Base-by-base conservation (phyloP, 2,888 invertebrate genomes). In the Ectropis crepuscularia region DNA sequence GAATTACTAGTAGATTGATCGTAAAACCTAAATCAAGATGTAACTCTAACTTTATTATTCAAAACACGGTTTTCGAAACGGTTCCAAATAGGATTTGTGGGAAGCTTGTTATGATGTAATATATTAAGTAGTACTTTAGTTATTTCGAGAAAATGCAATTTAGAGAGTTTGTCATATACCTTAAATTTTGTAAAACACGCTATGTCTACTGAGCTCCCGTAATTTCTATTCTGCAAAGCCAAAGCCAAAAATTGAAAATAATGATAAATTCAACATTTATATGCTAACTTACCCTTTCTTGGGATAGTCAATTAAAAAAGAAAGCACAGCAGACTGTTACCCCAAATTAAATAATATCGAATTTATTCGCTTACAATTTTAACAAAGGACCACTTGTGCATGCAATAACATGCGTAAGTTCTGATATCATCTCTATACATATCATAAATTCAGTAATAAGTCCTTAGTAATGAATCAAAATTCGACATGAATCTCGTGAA, bases 371-470 rank as follows among this genome's bases (percentile, higher is more conserved):
- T 50, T 45, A 28, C n/a, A 47, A 41, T 48, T 42, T 41, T 36
- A 28, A 16, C 9, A 10, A 6, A 51, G 6, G 6, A n/a, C 57
- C 57, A 57, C 42, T 53, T 57, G 62, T 63, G 57, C 43, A 53
- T 57, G 47, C 53, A 42, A 51, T 46, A 36, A 53, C 36, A 39
- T 55, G 37, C 47, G 57, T 62, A 46, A 12, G 12, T n/a, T 49
- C 48, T 63, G 63, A 63, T 57, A 63, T 63, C 58, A 58, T 12
- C 39, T 53, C 53, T 45, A 54, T 46, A 57, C 46, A 57, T 11
- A 57, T n/a, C 55, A 59, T 61, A 57, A 46, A 57, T 51, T 46
- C 43, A 9, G 7, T 50, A 1, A 55, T 50, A 51, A 10, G 28
- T 1, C 10, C 10, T 54, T 45, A 61, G 55, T 61, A 41, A 45